phyloP scores from a whole-genome alignment of 2,797 vertebrate genomes.

The Channa striata region DNA sequence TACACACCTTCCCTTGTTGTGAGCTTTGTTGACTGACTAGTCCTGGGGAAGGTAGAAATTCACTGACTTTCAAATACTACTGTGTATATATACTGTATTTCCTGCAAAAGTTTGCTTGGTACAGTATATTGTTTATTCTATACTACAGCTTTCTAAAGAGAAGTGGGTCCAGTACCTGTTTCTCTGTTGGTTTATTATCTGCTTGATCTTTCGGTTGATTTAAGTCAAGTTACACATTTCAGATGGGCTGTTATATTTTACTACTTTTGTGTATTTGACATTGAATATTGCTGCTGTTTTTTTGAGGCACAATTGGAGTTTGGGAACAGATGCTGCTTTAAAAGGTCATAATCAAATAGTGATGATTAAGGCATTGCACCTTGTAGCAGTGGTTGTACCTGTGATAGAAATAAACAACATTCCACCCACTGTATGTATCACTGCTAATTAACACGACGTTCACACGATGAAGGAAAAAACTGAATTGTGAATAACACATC shows the following conservation, averaged over 20 bases:
- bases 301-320: background rate
- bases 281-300: too few relatives aligned
- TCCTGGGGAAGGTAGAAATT: too few relatives aligned
- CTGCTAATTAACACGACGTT: slow-evolving; percentile 13
- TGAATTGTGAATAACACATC: background rate
- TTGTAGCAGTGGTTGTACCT: slow-evolving; percentile 8
- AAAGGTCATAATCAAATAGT: slow-evolving; percentile 15
- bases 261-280: too few relatives aligned
- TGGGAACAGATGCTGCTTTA: slow-evolving; percentile 10
- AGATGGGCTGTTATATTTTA: too few relatives aligned
- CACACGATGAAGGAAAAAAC: background rate
- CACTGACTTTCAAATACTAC: too few relatives aligned
- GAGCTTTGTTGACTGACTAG: too few relatives aligned
- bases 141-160: background rate
- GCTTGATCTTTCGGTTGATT: background rate
- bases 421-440: background rate
- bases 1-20: too few relatives aligned
- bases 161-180: background rate
- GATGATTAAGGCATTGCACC: slow-evolving; percentile 1
- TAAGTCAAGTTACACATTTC: background rate
- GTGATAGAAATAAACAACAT: slow-evolving; percentile 16
- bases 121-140: too few relatives aligned
- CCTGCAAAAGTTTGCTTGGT: too few relatives aligned
- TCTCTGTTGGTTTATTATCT: background rate
- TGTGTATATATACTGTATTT: too few relatives aligned